Percentiles rank a stretch among this genome's conserved stretches.
Evolutionary conservation across 2,888 invertebrate genomes (phyloP).

Genomic region (Drosophila rubida): DNA sequence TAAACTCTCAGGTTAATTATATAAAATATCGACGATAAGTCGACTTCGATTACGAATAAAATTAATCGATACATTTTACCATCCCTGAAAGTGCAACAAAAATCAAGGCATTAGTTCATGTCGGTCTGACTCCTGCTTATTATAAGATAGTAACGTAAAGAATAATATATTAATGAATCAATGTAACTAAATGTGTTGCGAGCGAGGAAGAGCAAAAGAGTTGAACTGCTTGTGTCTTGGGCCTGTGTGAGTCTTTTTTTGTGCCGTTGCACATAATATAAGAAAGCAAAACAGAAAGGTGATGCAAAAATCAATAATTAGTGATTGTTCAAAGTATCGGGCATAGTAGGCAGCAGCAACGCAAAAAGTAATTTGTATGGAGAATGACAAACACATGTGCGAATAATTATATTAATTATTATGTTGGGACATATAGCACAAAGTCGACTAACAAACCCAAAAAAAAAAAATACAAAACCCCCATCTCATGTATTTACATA

Average conservation of each 20-base stretch:
- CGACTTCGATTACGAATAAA: neutral
- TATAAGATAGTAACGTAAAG: constrained; percentile 5
- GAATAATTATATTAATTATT: too few species aligned
- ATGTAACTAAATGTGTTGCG: constrained; percentile 10
- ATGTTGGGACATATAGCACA: too few species aligned
- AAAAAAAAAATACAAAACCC: too few species aligned
- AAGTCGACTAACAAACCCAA: too few species aligned
- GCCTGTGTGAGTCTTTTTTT: constrained; percentile 31
- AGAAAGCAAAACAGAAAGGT: constrained; percentile 31
- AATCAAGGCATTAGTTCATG: constrained; percentile 33
- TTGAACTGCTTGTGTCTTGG: constrained; percentile 12
- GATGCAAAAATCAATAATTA: constrained; percentile 72
- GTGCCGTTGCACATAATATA: constrained; percentile 30
- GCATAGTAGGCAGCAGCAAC: constrained; percentile 56
- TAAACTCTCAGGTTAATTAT: neutral
- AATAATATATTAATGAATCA: constrained; percentile 2
- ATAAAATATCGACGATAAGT: neutral
- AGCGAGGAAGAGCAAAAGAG: constrained; percentile 5
- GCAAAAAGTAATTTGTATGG: neutral
- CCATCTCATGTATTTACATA: too few species aligned
- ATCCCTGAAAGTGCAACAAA: constrained; percentile 26
- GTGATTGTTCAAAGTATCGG: constrained; percentile 40
- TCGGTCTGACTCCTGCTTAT: constrained; percentile 11
- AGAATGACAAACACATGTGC: neutral
- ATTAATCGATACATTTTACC: neutral